These are phyloP conservation scores for Rhizoglyphus robini DNA, from an alignment of 1,140 invertebrate species.

Conservation along the genomic window DNA sequence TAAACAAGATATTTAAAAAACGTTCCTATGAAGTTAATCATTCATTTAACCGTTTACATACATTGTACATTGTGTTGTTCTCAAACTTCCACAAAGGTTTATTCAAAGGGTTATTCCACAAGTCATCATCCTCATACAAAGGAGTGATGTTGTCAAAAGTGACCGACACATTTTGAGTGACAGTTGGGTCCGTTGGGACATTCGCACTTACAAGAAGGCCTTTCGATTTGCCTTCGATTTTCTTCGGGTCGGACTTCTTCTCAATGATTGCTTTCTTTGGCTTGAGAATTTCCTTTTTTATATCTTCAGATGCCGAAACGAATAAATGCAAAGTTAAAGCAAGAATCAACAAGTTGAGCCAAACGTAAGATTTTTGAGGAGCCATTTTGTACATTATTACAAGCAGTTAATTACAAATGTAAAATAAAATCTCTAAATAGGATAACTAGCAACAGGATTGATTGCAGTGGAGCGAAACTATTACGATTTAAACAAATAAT, in stretches of 20 bases:
- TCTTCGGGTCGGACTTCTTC: constrained; percentile 6
- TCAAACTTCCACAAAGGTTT: not conserved
- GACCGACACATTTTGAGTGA: too few relatives aligned
- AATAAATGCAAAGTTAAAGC: not conserved
- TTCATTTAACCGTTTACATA: constrained; percentile 5
- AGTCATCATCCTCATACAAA: not conserved
- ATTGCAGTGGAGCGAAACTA: too few relatives aligned
- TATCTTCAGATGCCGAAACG: not conserved
- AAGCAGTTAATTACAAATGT: too few relatives aligned
- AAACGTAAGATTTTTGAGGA: too few relatives aligned
- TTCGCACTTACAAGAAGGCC: not conserved
- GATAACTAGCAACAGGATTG: too few relatives aligned
- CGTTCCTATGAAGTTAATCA: too few relatives aligned
- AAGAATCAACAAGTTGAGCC: not conserved
- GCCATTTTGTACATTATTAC: too few relatives aligned
- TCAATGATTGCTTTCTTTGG: not conserved
- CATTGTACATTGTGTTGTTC: not conserved
- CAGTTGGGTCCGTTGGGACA: not conserved
- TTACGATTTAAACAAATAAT: too few relatives aligned
- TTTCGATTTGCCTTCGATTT: not conserved
- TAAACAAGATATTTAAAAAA: not conserved
- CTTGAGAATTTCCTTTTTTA: not conserved
- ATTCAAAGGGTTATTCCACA: not conserved
- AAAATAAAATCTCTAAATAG: too few relatives aligned
- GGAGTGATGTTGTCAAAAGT: not conserved